Evolutionary conservation across 2,797 vertebrate species (phyloP).

Genomic region (Fistularia tabacaria): DNA sequence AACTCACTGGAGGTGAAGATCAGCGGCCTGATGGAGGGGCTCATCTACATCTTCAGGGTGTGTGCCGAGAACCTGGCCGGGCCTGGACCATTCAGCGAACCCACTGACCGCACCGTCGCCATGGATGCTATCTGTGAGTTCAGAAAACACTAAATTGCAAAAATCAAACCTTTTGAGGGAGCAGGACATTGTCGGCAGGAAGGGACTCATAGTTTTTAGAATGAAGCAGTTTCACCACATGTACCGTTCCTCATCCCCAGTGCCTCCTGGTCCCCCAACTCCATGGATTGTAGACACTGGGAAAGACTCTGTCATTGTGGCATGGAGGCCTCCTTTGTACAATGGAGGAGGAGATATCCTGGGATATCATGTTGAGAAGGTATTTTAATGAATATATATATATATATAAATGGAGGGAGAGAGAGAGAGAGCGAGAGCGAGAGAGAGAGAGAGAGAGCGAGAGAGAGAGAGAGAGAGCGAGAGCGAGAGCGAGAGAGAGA

Average conservation of each 20-base stretch:
- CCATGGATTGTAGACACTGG: constrained; percentile 89
- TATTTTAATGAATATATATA: constrained; percentile 2
- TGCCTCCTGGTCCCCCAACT: constrained; percentile 89
- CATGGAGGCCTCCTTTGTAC: constrained; percentile 90
- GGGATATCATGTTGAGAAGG: constrained; percentile 94
- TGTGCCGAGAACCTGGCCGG: constrained; percentile 98
- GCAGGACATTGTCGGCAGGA: too few species aligned
- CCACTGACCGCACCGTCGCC: constrained; percentile 86
- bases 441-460: too few species aligned
- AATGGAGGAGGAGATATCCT: constrained; percentile 95
- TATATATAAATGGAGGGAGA: too few species aligned
- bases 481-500: too few species aligned
- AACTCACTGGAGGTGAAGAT: constrained; percentile 84
- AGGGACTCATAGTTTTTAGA: neutral
- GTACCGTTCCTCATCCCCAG: constrained; percentile 41
- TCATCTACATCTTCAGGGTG: constrained; percentile 95
- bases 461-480: too few species aligned
- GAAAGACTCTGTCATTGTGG: constrained; percentile 84
- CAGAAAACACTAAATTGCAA: neutral
- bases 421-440: too few species aligned
- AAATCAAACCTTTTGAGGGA: neutral
- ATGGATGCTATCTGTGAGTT: constrained; percentile 92
- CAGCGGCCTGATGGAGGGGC: constrained; percentile 89
- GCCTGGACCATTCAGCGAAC: constrained; percentile 93
- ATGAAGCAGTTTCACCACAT: neutral